Evolutionary conservation across 2,797 vertebrate genomes (phyloP).

Genomic region (Sebastes kiyomatsui): DNA sequence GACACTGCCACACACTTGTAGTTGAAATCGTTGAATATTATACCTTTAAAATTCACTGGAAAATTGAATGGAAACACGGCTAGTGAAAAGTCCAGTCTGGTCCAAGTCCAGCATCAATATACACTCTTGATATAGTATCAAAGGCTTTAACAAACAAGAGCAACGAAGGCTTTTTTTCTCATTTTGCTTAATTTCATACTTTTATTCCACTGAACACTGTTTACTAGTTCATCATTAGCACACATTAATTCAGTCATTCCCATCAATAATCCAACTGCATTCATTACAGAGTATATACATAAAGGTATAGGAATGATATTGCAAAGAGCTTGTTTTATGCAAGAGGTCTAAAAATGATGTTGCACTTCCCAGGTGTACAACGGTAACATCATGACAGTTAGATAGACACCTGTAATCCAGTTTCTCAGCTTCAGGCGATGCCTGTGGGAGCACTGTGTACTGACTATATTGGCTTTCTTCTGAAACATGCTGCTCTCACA

Average conservation of each 20-base stretch:
- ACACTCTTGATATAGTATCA: background rate
- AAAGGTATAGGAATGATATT: background rate
- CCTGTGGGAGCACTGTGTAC: background rate
- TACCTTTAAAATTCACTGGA: too few species aligned
- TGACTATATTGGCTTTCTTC: background rate
- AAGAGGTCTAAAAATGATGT: background rate
- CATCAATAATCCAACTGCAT: background rate
- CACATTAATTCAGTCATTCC: background rate
- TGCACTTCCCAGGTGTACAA: background rate
- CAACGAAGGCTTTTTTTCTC: background rate
- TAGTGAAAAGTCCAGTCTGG: too few species aligned
- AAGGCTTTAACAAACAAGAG: background rate
- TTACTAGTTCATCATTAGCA: background rate
- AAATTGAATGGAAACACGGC: background rate
- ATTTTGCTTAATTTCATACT: background rate
- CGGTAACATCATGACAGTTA: slow-evolving; percentile 3
- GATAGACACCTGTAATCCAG: slow-evolving; percentile 11
- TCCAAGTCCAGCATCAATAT: background rate
- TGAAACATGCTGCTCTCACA: background rate
- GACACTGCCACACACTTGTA: too few species aligned
- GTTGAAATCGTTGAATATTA: too few species aligned
- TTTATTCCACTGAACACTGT: background rate
- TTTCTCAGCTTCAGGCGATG: slow-evolving; percentile 17
- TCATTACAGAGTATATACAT: background rate
- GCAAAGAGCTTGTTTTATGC: background rate